These are phyloP conservation scores for Falco punctatus DNA, from an alignment of 2,113 vertebrate genomes.

Conservation along the genomic window DNA sequence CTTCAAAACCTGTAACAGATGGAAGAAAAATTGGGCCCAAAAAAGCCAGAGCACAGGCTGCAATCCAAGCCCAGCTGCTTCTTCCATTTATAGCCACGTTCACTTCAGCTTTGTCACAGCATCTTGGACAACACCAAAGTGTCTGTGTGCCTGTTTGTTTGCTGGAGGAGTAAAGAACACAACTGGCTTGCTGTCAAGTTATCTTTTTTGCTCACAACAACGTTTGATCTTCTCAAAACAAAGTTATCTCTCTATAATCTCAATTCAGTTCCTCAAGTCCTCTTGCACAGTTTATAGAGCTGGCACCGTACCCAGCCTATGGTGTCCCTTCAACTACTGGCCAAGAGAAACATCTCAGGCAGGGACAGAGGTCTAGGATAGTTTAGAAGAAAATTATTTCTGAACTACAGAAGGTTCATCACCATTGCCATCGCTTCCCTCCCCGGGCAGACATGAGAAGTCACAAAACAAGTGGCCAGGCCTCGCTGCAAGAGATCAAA, in stretches of 20 bases:
- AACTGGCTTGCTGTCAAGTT: constrained; percentile 51
- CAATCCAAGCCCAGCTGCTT: constrained; percentile 58
- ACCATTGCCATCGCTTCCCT: not conserved
- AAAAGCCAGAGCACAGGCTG: constrained; percentile 54
- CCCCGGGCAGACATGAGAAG: not conserved
- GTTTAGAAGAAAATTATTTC: constrained; percentile 3
- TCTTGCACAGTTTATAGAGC: constrained; percentile 39
- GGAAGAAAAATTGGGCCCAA: not conserved
- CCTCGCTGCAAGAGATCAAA: constrained; percentile 30
- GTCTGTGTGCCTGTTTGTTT: constrained; percentile 48
- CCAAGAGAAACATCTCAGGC: constrained; percentile 62
- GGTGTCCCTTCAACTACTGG: constrained; percentile 25
- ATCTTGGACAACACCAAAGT: constrained; percentile 27
- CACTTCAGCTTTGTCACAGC: not conserved
- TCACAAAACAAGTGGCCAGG: not conserved
- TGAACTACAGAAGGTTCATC: constrained; percentile 42
- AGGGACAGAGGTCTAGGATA: constrained; percentile 49
- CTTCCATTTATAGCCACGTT: constrained; percentile 69
- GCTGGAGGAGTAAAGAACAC: constrained; percentile 51
- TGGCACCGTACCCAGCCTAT: constrained; percentile 49
- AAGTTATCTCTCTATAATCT: constrained; percentile 53
- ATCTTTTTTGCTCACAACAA: constrained; percentile 8
- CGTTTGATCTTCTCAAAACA: constrained; percentile 66
- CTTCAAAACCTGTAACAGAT: constrained; percentile 28
- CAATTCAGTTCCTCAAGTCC: constrained; percentile 1